phyloP scores from a whole-genome alignment of 1,140 invertebrate species.

The Adelges cooleyi region DNA sequence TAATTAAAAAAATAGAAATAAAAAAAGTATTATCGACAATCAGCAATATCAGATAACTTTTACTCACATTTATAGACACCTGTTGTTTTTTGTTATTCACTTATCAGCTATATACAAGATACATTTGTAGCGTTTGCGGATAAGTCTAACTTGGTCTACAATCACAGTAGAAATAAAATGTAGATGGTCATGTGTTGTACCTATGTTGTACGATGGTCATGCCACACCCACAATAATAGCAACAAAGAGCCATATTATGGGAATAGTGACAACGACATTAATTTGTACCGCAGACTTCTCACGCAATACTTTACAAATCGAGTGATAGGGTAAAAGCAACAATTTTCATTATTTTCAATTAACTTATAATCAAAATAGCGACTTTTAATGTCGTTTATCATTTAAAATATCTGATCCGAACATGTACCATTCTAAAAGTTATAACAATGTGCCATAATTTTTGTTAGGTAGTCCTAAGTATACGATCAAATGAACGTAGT shows the following conservation, averaged over 20 bases:
- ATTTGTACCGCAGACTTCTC: conserved; percentile 16
- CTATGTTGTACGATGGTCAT: not conserved
- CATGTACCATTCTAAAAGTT: too few species aligned
- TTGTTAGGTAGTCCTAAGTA: too few species aligned
- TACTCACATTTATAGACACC: too few species aligned
- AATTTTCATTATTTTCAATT: conserved; percentile 10
- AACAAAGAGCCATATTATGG: conserved; percentile 18
- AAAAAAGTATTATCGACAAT: too few species aligned
- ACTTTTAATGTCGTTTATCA: not conserved
- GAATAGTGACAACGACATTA: conserved; percentile 21
- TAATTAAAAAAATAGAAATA: too few species aligned
- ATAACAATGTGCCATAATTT: too few species aligned
- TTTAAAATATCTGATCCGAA: too few species aligned
- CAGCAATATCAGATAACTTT: too few species aligned
- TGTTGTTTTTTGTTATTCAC: too few species aligned
- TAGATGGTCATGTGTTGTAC: not conserved
- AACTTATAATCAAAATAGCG: not conserved
- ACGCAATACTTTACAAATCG: conserved; percentile 25
- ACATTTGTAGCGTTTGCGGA: too few species aligned
- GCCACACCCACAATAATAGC: conserved; percentile 25
- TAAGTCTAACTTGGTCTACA: conserved; percentile 8
- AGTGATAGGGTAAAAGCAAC: conserved; percentile 11
- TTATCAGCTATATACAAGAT: too few species aligned
- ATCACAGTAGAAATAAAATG: conserved; percentile 20
- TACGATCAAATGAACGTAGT: too few species aligned